Base-by-base conservation (phyloP, 2,888 invertebrate species). In the Caenorhabditis sp. region DNA sequence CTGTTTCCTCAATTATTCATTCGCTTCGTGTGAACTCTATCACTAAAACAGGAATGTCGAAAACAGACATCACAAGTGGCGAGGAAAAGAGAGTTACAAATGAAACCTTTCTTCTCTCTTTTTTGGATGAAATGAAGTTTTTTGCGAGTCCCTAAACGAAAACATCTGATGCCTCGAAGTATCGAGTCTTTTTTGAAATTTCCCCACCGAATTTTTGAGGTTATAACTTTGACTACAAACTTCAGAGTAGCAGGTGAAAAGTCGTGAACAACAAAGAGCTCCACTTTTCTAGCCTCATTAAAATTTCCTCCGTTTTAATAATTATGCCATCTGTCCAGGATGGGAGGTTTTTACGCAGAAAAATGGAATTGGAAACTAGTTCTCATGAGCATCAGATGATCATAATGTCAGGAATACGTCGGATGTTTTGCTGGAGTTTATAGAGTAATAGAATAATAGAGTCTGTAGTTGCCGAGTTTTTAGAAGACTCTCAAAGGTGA, bases 1-100 rank as follows among this genome's bases (percentile, higher is more conserved):
- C 59, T 24, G 14, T 59, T 35, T 31, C 54, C 51, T 73, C 72
- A 73, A 73, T 73, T 61, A 73, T 73, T 73, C 51, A 73, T 61
- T 61, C 31, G 22, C 3, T 35, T 38, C 72, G 72, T 73, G 72
- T 22, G 72, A 73, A 73, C 47, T 49, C 38, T 47, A 59, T 47
- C 28, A 56, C 49, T 51, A 38, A 61, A 19, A n/a, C 47, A 0
- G 14, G n/a, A 38, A 26, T 51, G 28, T 61, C 58, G 68, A 59
- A 61, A 41, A 35, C 47, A 38, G 38, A 54, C 35, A 31, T 54
- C 38, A 35, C 54, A 54, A 54, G 54, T 26, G 54, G n/a, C n/a
- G n/a, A n/a, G 54, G 24, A 3, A 19, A 22, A 51, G 19, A 69
- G 70, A 41, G 28, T 31, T 38, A 31, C 56, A 56, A n/a, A 24